These are phyloP conservation scores for Calidris pugnax DNA, from an alignment of 2,113 vertebrate species.

Conservation along the genomic window DNA sequence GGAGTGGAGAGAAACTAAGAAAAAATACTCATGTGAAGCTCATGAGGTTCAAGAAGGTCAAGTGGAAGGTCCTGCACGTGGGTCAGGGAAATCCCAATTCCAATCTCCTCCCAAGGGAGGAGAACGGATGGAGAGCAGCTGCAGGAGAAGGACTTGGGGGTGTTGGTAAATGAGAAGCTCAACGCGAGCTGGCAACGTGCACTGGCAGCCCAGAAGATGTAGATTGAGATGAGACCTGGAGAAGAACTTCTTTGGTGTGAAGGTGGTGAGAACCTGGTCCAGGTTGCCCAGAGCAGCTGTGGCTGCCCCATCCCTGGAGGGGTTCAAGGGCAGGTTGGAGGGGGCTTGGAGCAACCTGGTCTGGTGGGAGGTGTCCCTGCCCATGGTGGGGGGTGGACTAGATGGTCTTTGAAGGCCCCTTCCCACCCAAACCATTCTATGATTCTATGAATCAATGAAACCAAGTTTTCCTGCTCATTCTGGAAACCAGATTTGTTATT, in stretches of 20 bases:
- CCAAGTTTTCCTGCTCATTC: neutral
- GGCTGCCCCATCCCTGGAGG: neutral
- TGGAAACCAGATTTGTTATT: neutral
- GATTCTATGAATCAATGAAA: neutral
- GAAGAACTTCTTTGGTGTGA: neutral
- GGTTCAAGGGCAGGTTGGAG: neutral
- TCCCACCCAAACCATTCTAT: neutral
- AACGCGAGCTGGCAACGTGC: accelerated
- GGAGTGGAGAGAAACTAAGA: too few relatives aligned
- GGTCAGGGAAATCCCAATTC: accelerated
- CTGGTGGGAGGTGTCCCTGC: neutral
- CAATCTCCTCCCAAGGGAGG: too few relatives aligned
- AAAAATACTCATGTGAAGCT: neutral
- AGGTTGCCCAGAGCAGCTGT: neutral
- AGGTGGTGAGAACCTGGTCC: neutral
- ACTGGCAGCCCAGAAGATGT: neutral
- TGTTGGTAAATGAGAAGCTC: neutral
- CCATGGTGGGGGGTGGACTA: neutral
- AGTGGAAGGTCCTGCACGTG: neutral
- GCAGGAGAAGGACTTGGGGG: neutral
- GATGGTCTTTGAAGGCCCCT: neutral
- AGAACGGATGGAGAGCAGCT: neutral
- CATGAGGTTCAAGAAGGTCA: neutral
- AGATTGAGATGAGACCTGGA: neutral
- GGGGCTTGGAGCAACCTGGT: neutral